These are phyloP conservation scores for Vesta saturnalis DNA, from an alignment of 2,888 invertebrate genomes.

Conservation along the genomic window DNA sequence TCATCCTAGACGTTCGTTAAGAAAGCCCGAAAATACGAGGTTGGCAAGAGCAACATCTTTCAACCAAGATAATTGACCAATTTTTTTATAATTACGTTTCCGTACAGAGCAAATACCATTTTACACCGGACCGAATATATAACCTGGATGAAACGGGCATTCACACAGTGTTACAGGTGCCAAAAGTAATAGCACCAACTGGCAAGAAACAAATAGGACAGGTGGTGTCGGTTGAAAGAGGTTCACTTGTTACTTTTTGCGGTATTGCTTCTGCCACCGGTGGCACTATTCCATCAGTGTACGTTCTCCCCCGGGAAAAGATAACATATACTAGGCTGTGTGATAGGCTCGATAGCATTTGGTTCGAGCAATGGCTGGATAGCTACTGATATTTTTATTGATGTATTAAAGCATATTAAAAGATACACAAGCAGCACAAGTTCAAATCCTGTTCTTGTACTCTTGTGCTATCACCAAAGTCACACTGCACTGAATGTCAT, in stretches of 20 bases:
- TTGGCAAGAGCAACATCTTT: too few species aligned
- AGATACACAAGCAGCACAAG: too few species aligned
- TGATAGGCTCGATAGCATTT: too few species aligned
- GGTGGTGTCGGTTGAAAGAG: slow-evolving; percentile 44
- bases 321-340: too few species aligned
- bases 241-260: slow-evolving; percentile 45
- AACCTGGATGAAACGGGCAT: slow-evolving; percentile 47
- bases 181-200: slow-evolving; percentile 41
- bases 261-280: slow-evolving; percentile 44
- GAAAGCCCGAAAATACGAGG: not conserved
- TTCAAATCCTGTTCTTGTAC: too few species aligned
- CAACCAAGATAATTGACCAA: not conserved
- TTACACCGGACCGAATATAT: not conserved
- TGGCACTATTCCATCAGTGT: slow-evolving; percentile 47
- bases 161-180: slow-evolving; percentile 45
- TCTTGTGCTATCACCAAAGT: slow-evolving; percentile 45
- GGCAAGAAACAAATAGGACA: slow-evolving; percentile 43
- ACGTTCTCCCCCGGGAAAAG: slow-evolving; percentile 46
- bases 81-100: not conserved
- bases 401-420: too few species aligned
- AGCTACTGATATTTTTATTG: too few species aligned
- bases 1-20: too few species aligned
- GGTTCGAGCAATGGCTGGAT: too few species aligned
- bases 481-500: slow-evolving; percentile 37
- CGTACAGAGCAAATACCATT: not conserved